Evolutionary conservation across 2,888 invertebrate species (phyloP).

Genomic region (Drosophila merina): DNA sequence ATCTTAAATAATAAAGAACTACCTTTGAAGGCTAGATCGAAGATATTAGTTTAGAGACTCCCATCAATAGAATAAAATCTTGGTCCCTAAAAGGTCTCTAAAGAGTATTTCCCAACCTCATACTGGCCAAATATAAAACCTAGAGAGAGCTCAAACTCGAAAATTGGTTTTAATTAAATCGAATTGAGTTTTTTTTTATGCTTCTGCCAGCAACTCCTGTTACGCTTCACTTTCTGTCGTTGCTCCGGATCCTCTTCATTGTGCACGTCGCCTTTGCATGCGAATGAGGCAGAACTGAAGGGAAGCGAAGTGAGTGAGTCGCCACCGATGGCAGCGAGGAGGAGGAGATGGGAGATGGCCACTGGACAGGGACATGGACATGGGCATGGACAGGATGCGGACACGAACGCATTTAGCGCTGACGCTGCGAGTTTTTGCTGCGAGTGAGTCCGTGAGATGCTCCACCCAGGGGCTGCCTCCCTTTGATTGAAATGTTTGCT

Average conservation of each 20-base stretch:
- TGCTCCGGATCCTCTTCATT: constrained; percentile 43
- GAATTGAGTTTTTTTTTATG: constrained; percentile 64
- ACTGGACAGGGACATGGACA: constrained; percentile 50
- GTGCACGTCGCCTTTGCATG: constrained; percentile 50
- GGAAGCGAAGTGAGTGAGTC: constrained; percentile 53
- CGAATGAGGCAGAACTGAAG: constrained; percentile 44
- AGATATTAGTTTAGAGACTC: too few species aligned
- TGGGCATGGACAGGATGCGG: constrained; percentile 48
- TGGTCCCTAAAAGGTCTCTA: too few species aligned
- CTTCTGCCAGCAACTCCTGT: constrained; percentile 34
- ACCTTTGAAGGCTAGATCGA: too few species aligned
- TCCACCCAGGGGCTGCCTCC: constrained; percentile 31
- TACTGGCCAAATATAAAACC: neutral
- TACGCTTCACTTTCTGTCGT: constrained; percentile 17
- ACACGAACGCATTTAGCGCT: constrained; percentile 75
- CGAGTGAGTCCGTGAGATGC: constrained; percentile 64
- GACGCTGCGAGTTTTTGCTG: constrained; percentile 68
- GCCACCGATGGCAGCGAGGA: constrained; percentile 58
- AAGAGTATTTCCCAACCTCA: constrained; percentile 5
- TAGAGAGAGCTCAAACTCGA: constrained; percentile 56
- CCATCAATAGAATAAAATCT: too few species aligned
- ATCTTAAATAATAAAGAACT: too few species aligned
- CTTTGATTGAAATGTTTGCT: constrained; percentile 77
- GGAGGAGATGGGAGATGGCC: neutral
- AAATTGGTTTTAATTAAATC: constrained; percentile 81